Evolutionary conservation across 92 coral and sea anemone genomes (phyloP), one percentile per base, ranked within the genome.

Genomic region (Pocillopora grandis): DNA sequence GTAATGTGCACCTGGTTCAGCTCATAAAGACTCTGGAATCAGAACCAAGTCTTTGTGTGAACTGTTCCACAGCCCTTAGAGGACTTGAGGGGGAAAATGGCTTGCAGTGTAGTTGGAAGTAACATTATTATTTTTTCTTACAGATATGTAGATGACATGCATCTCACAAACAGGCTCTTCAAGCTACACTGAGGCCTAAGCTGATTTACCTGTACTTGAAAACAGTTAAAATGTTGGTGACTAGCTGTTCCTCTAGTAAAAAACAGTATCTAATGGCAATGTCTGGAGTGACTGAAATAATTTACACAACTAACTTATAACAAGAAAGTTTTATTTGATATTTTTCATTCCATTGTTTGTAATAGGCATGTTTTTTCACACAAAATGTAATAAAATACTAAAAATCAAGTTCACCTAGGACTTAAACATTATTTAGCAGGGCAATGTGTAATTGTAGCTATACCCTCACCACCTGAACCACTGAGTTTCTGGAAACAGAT

Each of bases 111-210:
- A 42, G 52, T 3, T 42, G 52, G 31, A 9, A 13, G 13, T 69
- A 33, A 9, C 1, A 10, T 63, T 63, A 4, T 12, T 71, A 57
- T 81, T 15, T 67, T 27, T 42, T 64, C 77, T 85, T 90, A 9
- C 87, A 97, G 99, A 72, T 94, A 90, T 87, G 97, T 94, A 6
- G 99, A 97, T 58, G 99, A 97, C 75, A 97, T 97, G 99, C 99
- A 97, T 65, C 88, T 97, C 23, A 97, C 98, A 66, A 95, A 97
- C 90, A 85, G 98, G 66, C 88, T 92, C 36, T 97, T 97, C 93
- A 97, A 92, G 83, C 97, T 97, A 49, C 97, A 97, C 81, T 97
- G 90, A 90, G 37, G 17, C 20, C 13, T 16, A 5, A 67, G 48
- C 33, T 9, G 16, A 12, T 18, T 35, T 0, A 68, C 52, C 19